These are phyloP conservation scores for Notothenia rossii DNA, from an alignment of 2,113 vertebrate genomes.

Conservation along the genomic window DNA sequence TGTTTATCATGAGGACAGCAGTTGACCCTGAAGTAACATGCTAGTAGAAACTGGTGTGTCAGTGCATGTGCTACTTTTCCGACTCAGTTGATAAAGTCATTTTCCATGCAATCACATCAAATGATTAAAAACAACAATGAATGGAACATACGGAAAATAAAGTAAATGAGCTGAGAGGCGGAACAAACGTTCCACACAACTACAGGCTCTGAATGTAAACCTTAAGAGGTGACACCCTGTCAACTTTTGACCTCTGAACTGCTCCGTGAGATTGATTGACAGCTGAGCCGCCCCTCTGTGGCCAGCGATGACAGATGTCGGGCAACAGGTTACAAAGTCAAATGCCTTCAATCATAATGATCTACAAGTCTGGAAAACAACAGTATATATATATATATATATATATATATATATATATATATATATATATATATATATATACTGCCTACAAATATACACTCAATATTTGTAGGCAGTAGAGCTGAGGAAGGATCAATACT, in stretches of 20 bases:
- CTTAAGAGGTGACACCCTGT: constrained; percentile 44
- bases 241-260: constrained; percentile 61
- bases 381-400: neutral
- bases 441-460: neutral
- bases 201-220: neutral
- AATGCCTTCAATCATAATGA: constrained; percentile 44
- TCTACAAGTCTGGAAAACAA: constrained; percentile 15
- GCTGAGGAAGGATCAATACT: neutral
- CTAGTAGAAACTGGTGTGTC: neutral
- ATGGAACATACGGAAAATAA: neutral
- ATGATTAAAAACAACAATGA: neutral
- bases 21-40: constrained; percentile 3
- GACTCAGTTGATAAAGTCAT: neutral
- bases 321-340: constrained; percentile 53
- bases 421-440: too few relatives aligned
- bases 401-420: too few relatives aligned
- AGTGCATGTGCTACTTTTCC: neutral
- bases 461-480: neutral
- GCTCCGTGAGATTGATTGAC: constrained; percentile 35
- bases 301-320: constrained; percentile 56
- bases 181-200: neutral
- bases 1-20: constrained; percentile 1
- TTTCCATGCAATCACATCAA: neutral
- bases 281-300: constrained; percentile 32
- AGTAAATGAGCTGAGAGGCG: neutral